Conservation (phyloP, 2,888 invertebrate species). For the Pasiphila rectangulata region DNA sequence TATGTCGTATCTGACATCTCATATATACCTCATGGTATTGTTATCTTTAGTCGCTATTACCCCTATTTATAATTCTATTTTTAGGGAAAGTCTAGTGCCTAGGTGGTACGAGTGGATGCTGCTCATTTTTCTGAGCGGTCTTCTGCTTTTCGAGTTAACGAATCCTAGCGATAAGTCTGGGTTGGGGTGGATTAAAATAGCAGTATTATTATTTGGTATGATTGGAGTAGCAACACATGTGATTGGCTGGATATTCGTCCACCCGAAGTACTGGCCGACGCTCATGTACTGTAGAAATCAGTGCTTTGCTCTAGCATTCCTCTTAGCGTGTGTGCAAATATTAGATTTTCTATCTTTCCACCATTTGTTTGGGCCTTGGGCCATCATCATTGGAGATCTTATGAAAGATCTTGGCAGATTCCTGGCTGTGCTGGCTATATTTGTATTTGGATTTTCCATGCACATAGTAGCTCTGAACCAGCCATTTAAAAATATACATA, state of each 20-base stretch:
- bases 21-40: slow-evolving; percentile 97
- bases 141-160: slow-evolving; percentile 96
- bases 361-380: slow-evolving; percentile 99
- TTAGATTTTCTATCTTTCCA: slow-evolving; percentile 99
- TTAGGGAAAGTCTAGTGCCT: slow-evolving; percentile 89
- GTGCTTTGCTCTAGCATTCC: slow-evolving; percentile 95
- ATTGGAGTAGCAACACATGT: slow-evolving; percentile 95
- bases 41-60: slow-evolving; percentile 94
- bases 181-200: slow-evolving; percentile 95
- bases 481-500: slow-evolving; percentile 88
- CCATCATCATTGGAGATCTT: slow-evolving; percentile 98
- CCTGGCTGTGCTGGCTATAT: slow-evolving; percentile 97
- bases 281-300: slow-evolving; percentile 97
- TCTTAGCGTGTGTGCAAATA: slow-evolving; percentile 98
- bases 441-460: slow-evolving; percentile 99
- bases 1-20: slow-evolving; percentile 99
- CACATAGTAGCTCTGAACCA: slow-evolving; percentile 97
- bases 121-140: slow-evolving; percentile 95
- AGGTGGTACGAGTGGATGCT: slow-evolving; percentile 98
- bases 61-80: slow-evolving; percentile 89
- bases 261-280: slow-evolving; percentile 89
- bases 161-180: slow-evolving; percentile 99
- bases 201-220: slow-evolving; percentile 92
- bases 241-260: slow-evolving; percentile 86
- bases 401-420: slow-evolving; percentile 98